Percentiles rank a stretch among this genome's conserved stretches.
These are phyloP conservation scores for Watsonalla cultraria DNA, from an alignment of 2,888 invertebrate genomes.

Conservation along the genomic window DNA sequence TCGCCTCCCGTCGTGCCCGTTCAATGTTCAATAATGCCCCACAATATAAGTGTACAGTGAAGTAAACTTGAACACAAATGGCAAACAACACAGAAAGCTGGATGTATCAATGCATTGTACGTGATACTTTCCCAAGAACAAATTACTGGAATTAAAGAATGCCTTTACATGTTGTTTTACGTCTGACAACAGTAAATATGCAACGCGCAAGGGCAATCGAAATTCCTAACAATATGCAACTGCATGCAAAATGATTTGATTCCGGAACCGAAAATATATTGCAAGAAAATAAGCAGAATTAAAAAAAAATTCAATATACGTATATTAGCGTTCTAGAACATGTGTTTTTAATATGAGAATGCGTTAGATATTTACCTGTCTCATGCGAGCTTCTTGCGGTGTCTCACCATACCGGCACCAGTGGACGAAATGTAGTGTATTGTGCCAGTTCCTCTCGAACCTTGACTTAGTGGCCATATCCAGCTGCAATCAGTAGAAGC, in stretches of 20 bases:
- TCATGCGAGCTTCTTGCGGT: conserved; percentile 82
- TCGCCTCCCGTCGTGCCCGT: conserved; percentile 42
- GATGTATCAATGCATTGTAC: conserved; percentile 32
- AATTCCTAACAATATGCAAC: conserved; percentile 35
- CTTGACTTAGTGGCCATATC: conserved; percentile 77
- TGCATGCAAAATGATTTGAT: conserved; percentile 35
- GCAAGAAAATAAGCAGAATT: conserved; percentile 11
- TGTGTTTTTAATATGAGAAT: conserved; percentile 8
- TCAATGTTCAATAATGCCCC: conserved; percentile 31
- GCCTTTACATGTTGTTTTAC: conserved; percentile 29
- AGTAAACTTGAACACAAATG: conserved; percentile 28
- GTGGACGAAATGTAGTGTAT: conserved; percentile 82
- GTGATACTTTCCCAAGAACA: conserved; percentile 12
- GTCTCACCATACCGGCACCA: conserved; percentile 86
- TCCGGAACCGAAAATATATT: conserved; percentile 38
- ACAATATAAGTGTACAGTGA: conserved; percentile 33
- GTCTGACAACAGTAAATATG: conserved; percentile 4
- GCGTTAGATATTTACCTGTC: conserved; percentile 77
- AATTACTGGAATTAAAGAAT: conserved; percentile 32
- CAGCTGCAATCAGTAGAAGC: conserved; percentile 78
- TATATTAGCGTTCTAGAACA: conserved; percentile 12
- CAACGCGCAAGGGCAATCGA: conserved; percentile 44
- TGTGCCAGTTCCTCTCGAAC: conserved; percentile 82
- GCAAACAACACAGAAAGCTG: conserved; percentile 54
- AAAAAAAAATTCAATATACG: too few species aligned